phyloP scores from a whole-genome alignment of 2,113 vertebrate genomes.

The Poeciliopsis occidentalis region DNA sequence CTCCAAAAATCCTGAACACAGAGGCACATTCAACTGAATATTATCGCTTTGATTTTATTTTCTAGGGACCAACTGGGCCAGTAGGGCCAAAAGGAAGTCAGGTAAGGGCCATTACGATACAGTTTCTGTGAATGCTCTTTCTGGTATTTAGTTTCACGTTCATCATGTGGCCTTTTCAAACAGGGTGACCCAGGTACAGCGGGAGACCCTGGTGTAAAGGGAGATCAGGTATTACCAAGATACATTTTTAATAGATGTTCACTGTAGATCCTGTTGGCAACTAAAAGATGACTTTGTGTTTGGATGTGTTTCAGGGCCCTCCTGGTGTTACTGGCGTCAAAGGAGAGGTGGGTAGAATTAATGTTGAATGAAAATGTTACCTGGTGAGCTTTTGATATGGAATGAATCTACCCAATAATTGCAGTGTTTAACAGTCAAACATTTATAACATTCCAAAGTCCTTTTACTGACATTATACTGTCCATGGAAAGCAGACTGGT shows the following conservation, averaged over 20 bases:
- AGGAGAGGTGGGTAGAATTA: conserved; percentile 75
- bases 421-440: not conserved
- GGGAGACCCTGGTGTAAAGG: conserved; percentile 76
- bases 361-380: not conserved
- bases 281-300: not conserved
- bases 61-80: conserved; percentile 76
- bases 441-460: not conserved
- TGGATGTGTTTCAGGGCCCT: conserved; percentile 73
- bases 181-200: conserved; percentile 75
- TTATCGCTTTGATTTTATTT: not conserved
- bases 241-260: not conserved
- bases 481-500: rapidly evolving
- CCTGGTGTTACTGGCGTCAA: conserved; percentile 77
- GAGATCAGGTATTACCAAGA: conserved; percentile 75
- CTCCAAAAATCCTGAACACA: not conserved
- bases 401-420: not conserved
- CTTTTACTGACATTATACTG: not conserved
- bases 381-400: too few relatives aligned
- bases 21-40: rapidly evolving
- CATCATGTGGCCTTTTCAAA: not conserved
- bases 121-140: not conserved
- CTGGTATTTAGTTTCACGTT: not conserved
- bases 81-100: conserved; percentile 79
- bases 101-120: conserved; percentile 50
- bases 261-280: not conserved